A percentile compares a stretch with the other conserved stretches of the same genome.
Conservation (phyloP, 2,797 vertebrate genomes). For the Micropoecilia bifurca region DNA sequence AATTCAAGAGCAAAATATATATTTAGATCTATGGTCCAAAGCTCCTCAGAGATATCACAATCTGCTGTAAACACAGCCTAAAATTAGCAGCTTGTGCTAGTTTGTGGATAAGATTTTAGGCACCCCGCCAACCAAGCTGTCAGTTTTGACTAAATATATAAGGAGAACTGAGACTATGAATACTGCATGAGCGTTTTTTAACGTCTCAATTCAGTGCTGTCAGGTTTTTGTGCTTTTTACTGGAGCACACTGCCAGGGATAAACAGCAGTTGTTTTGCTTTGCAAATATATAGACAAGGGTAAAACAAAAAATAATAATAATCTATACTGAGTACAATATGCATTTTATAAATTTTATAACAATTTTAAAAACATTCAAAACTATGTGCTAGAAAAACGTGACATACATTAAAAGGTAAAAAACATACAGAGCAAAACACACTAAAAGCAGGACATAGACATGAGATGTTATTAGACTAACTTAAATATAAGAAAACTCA, state of each 20-base stretch:
- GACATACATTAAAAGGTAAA: background rate
- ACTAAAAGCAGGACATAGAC: background rate
- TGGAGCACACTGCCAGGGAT: background rate
- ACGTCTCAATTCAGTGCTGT: background rate
- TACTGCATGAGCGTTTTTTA: background rate
- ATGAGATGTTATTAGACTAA: background rate
- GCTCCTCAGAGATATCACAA: conserved; percentile 1
- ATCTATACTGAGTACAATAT: background rate
- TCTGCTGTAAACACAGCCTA: background rate
- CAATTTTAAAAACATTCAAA: background rate
- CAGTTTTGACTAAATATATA: background rate
- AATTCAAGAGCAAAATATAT: conserved; percentile 23
- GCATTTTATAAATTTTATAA: background rate
- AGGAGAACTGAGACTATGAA: background rate
- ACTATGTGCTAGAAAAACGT: background rate
- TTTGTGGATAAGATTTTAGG: background rate
- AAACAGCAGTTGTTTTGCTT: background rate
- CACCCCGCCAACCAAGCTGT: background rate
- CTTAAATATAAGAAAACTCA: background rate
- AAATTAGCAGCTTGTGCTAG: conserved; percentile 22
- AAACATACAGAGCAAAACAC: background rate
- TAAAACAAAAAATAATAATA: background rate
- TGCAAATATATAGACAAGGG: background rate
- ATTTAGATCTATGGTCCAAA: conserved; percentile 27
- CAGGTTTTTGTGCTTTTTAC: background rate